A percentile compares a stretch with the other conserved stretches of the same genome.
phyloP scores from a whole-genome alignment of 1,140 invertebrate genomes.

The Drosophila elegans region DNA sequence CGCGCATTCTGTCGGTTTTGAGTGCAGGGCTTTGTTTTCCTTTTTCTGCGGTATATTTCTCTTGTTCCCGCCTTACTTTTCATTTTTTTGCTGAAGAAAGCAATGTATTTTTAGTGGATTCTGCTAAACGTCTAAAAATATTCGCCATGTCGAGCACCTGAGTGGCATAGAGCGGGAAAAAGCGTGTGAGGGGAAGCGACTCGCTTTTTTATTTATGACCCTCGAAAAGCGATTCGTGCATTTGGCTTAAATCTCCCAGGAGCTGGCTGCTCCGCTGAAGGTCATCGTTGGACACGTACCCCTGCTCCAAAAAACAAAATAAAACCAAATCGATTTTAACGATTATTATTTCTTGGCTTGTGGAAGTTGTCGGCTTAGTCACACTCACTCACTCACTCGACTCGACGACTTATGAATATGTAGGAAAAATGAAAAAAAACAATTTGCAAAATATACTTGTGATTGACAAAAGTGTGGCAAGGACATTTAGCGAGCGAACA shows the following conservation, averaged over 20 bases:
- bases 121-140: conserved; percentile 82
- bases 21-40: conserved; percentile 67
- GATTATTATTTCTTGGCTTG: conserved; percentile 63
- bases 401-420: conserved; percentile 70
- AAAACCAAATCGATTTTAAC: conserved; percentile 74
- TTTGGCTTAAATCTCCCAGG: conserved; percentile 66
- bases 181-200: conserved; percentile 5
- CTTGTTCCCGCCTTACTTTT: conserved; percentile 7
- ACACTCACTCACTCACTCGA: conserved; percentile 47
- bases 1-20: conserved; percentile 55
- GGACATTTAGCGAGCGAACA: conserved; percentile 51
- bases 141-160: conserved; percentile 74
- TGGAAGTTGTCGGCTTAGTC: conserved; percentile 48
- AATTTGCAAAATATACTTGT: conserved; percentile 32
- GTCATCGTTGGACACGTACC: conserved; percentile 56
- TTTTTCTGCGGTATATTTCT: conserved; percentile 37
- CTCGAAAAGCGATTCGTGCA: conserved; percentile 64
- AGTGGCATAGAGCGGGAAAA: conserved; percentile 23
- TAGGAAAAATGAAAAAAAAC: conserved; percentile 24
- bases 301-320: background rate
- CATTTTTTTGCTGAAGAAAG: conserved; percentile 57
- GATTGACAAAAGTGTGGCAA: conserved; percentile 82
- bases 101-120: conserved; percentile 80
- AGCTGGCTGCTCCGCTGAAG: conserved; percentile 54
- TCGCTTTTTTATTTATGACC: conserved; percentile 79